Conservation (phyloP, 2,797 vertebrate species). For the Prionace glauca region DNA sequence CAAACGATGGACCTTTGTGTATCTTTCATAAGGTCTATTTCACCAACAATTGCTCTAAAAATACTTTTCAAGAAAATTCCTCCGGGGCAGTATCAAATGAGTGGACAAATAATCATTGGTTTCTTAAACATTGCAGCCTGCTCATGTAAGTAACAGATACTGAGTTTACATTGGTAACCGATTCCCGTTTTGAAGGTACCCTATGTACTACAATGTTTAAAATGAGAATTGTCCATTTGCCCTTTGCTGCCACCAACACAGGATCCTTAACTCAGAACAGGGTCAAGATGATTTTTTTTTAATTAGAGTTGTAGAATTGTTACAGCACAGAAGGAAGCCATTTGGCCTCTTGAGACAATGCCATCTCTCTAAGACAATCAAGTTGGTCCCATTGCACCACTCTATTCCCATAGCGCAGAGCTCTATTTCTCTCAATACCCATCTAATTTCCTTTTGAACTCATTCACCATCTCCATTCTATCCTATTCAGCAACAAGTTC, state of each 20-base stretch:
- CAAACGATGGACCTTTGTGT: not conserved
- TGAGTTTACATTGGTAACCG: not conserved
- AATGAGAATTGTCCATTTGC: not conserved
- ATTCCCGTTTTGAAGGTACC: not conserved
- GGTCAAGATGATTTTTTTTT: too few relatives aligned
- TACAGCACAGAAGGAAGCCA: too few relatives aligned
- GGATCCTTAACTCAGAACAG: not conserved
- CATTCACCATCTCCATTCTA: too few relatives aligned
- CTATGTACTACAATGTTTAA: not conserved
- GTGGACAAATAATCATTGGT: not conserved
- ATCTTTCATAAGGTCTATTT: not conserved
- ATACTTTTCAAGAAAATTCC: not conserved
- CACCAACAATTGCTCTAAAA: constrained; percentile 3
- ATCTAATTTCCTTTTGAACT: too few relatives aligned
- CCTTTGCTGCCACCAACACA: not conserved
- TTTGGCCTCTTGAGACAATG: too few relatives aligned
- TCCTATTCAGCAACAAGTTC: too few relatives aligned
- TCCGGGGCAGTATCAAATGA: not conserved
- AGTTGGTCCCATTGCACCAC: too few relatives aligned
- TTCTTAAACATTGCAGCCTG: not conserved
- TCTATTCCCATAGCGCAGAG: too few relatives aligned
- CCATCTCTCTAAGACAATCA: too few relatives aligned
- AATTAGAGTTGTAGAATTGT: too few relatives aligned
- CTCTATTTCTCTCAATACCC: too few relatives aligned
- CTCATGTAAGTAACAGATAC: not conserved